Percentiles rank a stretch among this genome's conserved stretches.
Evolutionary conservation across 2,113 vertebrate genomes (phyloP).

Genomic region (Chascanopsetta lugubris): DNA sequence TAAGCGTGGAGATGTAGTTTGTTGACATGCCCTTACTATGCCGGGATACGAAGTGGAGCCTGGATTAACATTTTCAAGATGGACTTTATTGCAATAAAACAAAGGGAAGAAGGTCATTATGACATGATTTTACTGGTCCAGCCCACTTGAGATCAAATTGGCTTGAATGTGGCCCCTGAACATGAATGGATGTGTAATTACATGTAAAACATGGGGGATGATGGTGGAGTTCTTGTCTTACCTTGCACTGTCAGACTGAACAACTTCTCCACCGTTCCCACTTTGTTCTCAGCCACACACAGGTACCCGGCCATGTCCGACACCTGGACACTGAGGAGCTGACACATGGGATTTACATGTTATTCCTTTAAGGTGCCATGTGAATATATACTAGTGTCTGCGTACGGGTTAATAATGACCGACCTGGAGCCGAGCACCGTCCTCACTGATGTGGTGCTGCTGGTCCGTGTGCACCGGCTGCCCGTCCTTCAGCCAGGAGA

Average conservation of each 20-base stretch:
- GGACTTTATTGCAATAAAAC: too few species aligned
- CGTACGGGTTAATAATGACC: neutral
- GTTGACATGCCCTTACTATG: too few species aligned
- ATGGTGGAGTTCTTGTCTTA: conserved; percentile 54
- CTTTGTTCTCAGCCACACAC: conserved; percentile 87
- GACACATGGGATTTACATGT: conserved; percentile 20
- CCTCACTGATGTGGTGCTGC: conserved; percentile 81
- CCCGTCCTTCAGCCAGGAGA: conserved; percentile 88
- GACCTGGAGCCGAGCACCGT: conserved; percentile 85
- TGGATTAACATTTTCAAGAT: too few species aligned
- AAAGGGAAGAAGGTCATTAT: too few species aligned
- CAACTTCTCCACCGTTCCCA: conserved; percentile 85
- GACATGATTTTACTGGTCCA: too few species aligned
- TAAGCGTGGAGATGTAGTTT: too few species aligned
- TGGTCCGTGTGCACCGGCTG: conserved; percentile 71
- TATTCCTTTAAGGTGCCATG: conserved; percentile 10
- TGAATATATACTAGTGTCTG: neutral
- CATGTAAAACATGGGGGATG: neutral
- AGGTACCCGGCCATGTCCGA: conserved; percentile 84
- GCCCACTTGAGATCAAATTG: too few species aligned
- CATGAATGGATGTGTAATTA: too few species aligned
- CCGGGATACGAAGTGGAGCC: too few species aligned
- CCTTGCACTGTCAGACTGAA: conserved; percentile 88
- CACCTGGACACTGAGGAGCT: conserved; percentile 83
- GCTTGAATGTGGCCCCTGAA: too few species aligned